These are phyloP conservation scores for Apostichopus leukothele DNA, from an alignment of 53 echinoderm and acorn worm genomes.

Conservation along the genomic window DNA sequence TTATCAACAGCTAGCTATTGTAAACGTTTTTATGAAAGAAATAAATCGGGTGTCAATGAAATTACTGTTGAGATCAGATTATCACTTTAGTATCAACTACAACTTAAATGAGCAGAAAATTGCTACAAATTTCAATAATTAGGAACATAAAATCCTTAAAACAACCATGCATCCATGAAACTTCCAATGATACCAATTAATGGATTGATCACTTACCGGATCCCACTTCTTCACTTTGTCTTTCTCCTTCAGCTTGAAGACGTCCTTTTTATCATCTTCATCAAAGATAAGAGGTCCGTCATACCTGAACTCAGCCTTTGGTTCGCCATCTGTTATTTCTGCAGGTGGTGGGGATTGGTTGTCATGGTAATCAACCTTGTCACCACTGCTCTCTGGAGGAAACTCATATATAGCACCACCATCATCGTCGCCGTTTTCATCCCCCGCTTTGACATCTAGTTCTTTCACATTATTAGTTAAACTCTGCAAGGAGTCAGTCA, in stretches of 20 bases:
- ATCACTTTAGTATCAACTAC: too few relatives aligned
- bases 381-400: constrained; percentile 60
- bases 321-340: constrained; percentile 56
- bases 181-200: too few relatives aligned
- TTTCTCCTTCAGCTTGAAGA: constrained; percentile 70
- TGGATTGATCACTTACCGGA: constrained; percentile 71
- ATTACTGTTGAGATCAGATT: too few relatives aligned
- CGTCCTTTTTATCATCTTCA: constrained; percentile 75
- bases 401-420: constrained; percentile 79
- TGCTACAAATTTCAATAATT: too few relatives aligned
- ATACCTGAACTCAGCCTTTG: constrained; percentile 79
- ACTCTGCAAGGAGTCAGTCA: constrained; percentile 27
- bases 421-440: constrained; percentile 48
- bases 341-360: constrained; percentile 18
- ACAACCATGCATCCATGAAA: too few relatives aligned
- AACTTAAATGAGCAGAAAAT: too few relatives aligned
- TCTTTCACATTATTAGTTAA: constrained; percentile 61
- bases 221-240: constrained; percentile 97
- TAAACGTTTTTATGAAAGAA: too few relatives aligned
- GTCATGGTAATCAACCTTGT: constrained; percentile 51
- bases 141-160: too few relatives aligned
- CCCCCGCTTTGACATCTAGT: neutral
- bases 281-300: constrained; percentile 94
- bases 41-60: too few relatives aligned
- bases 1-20: too few relatives aligned